Evolutionary conservation across 2,797 vertebrate species (phyloP), one percentile per base, ranked within the genome.

Genomic region (Odontamblyopus lacepedii): DNA sequence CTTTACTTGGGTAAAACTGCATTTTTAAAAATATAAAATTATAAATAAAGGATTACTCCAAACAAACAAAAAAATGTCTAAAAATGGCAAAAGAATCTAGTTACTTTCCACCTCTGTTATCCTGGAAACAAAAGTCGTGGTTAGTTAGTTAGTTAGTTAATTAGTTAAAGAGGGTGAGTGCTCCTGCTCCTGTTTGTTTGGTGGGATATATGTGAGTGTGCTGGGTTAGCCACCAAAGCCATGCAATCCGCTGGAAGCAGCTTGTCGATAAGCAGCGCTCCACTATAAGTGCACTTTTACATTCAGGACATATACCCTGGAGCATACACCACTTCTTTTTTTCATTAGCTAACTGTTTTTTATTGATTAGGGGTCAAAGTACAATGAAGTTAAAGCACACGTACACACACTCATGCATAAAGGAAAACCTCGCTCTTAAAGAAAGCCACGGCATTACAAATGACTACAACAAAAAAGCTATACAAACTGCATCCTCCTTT

Each of bases 281-380:
- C 79, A 27, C 66, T 73, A 76, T 69, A 57, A 78, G 83, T 78
- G 83, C 83, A 71, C 81, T 80, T 79, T 84, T 60, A 74, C 76
- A 88, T 75, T 77, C 86, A 86, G 80, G 79, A 72, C 67, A 73
- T 88, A 87, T 82, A 83, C 85, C 83, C 80, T 73, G 67, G 64
- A 88, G 86, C 92, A 89, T 90, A 90, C 91, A 84, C 79, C 81
- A 78, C 71, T 69, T 51, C 55, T 67, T 78, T 87, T 78, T 87
- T 84, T 91, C 89, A 91, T 92, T 90, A 91, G 88, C 89, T 91
- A 91, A 92, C 81, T 87, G 85, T 84, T 89, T 89, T 67, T 89
- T 87, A 92, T 90, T 88, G 90, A 91, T 92, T 89, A 85, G 77
- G 61, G 75, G 85, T 83, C 81, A 83, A 78, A 86, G 85, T 78